Evolutionary conservation across 2,888 invertebrate genomes (phyloP), one percentile per base, ranked within the genome.

Genomic region (Rhogogaster chlorosoma): DNA sequence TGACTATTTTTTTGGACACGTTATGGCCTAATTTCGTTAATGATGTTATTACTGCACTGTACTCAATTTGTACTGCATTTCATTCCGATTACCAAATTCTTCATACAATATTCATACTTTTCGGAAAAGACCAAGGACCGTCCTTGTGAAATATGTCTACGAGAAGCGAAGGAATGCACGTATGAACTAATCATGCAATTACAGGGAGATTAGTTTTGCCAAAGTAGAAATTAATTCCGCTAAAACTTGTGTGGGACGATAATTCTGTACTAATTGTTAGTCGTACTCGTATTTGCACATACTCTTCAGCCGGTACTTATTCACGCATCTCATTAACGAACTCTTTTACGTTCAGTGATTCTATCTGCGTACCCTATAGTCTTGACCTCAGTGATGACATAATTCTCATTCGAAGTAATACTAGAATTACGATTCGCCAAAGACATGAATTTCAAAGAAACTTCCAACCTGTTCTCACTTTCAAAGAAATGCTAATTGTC

Each of bases 361-460:
- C 15, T 80, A 29, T 15, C 32, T 5, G 18, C 32, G 18, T 36
- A 80, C 57, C 61, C 12, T 32, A 10, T 29, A 10, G 57, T 49
- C 26, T 78, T 32, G n/a, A 78, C 53, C n/a, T 49, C 32, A 80
- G 49, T 38, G 22, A 36, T 61, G 80, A 61, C 80, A 61, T 77
- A 45, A 42, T 36, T 78, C 2, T 9, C n/a, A 78, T 78, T 61
- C 29, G 26, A 22, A 32, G 42, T 9, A 18, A 18, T 5, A 26
- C 22, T 22, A 9, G 77, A 77, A 80, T 80, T 80, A 38, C 18
- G 15, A 80, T 61, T 38, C 36, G 10, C 38, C 22, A 29, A 61
- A 57, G 5, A 36, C 80, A 57, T 57, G 10, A 80, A 38, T 38
- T 80, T 36, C 22, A 36, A 61, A 61, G 10, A 10, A 10, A 32